Evolutionary conservation across 2,888 invertebrate genomes (phyloP).

Genomic region (Hirtodrosophila trivittata): DNA sequence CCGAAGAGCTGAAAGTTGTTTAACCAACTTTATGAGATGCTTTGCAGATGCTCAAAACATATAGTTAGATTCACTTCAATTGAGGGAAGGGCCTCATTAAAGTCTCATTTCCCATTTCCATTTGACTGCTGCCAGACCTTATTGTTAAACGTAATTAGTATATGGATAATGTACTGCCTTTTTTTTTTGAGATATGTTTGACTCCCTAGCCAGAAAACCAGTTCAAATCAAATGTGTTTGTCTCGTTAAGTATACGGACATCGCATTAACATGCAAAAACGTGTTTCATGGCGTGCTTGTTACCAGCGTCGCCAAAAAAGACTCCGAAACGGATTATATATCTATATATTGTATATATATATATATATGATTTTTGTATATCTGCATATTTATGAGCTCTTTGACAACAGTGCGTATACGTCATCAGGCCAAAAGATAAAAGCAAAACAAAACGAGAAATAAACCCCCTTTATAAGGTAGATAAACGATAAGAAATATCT

Average conservation of each 20-base stretch:
- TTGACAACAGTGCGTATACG: conserved; percentile 58
- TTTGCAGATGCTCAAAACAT: no score
- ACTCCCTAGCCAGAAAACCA: conserved; percentile 19
- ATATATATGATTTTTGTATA: no score
- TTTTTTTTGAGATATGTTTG: background rate
- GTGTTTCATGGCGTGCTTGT: conserved; percentile 62
- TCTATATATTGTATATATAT: no score
- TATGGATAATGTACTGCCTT: no score
- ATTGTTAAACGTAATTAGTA: no score
- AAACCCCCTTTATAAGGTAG: background rate
- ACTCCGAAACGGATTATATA: no score
- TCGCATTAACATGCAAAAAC: conserved; percentile 67
- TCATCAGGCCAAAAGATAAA: conserved; percentile 31
- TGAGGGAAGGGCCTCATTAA: no score
- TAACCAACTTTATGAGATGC: background rate
- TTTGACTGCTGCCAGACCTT: no score
- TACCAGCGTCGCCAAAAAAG: conserved; percentile 46
- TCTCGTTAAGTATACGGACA: conserved; percentile 10
- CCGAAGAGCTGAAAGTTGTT: conserved; percentile 17
- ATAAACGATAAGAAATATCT: background rate
- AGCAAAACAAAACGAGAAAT: conserved; percentile 6
- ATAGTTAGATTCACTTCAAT: background rate
- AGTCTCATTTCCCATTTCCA: no score
- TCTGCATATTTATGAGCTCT: conserved; percentile 27
- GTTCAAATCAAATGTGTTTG: conserved; percentile 17